A percentile compares a stretch with the other conserved stretches of the same genome.
Conservation (phyloP, 2,797 vertebrate species). For the Notoglanidium macrostoma region DNA sequence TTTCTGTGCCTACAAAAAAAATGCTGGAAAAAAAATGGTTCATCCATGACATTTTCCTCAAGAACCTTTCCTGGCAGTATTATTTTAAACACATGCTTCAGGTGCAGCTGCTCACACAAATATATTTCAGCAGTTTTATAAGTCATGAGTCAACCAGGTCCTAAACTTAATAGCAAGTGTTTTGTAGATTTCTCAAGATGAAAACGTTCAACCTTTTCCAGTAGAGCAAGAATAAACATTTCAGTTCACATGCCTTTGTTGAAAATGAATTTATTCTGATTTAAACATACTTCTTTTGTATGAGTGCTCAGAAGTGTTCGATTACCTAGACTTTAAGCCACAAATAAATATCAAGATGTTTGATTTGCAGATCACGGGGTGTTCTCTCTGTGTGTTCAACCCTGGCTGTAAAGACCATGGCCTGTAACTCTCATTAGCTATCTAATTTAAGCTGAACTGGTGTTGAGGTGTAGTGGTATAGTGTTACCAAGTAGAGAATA, state of each 20-base stretch:
- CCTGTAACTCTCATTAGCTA: background rate
- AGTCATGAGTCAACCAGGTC: background rate
- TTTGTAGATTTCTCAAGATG: background rate
- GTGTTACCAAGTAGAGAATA: background rate
- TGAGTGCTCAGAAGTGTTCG: background rate
- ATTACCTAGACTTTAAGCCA: background rate
- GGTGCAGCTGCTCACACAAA: background rate
- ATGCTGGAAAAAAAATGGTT: background rate
- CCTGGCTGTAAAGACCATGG: background rate
- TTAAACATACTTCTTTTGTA: background rate
- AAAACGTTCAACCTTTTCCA: background rate
- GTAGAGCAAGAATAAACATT: background rate
- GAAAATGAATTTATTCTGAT: background rate
- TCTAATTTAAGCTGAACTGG: background rate
- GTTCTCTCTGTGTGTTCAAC: background rate
- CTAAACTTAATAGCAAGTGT: background rate
- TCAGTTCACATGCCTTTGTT: background rate
- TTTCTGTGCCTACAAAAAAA: background rate
- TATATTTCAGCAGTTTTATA: background rate
- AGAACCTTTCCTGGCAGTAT: background rate
- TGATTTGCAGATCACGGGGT: background rate
- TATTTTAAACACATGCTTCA: background rate
- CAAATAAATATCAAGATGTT: background rate
- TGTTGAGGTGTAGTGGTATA: background rate
- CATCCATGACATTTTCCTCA: background rate